These are phyloP conservation scores for Rotaria macrura DNA, from an alignment of 2,888 invertebrate genomes.

Conservation along the genomic window DNA sequence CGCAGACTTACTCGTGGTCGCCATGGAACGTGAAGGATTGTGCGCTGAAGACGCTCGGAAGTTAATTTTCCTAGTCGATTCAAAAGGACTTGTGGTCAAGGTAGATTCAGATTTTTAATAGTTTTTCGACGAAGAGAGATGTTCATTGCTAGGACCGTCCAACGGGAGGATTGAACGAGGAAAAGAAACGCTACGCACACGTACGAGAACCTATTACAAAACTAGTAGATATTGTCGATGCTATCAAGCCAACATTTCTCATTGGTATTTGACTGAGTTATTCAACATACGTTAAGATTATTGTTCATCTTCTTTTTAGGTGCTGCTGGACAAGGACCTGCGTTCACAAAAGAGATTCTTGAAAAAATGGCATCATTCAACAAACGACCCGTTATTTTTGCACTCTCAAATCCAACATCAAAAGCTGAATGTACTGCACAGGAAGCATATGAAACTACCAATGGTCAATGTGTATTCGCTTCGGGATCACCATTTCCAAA, in stretches of 20 bases:
- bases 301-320: too few relatives aligned
- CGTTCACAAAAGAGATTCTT: slow-evolving; percentile 76
- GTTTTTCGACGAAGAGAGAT: neutral
- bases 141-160: neutral
- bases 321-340: slow-evolving; percentile 81
- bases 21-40: slow-evolving; percentile 6
- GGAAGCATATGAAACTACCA: slow-evolving; percentile 74
- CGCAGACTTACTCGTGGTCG: slow-evolving; percentile 36
- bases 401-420: slow-evolving; percentile 85
- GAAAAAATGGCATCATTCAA: slow-evolving; percentile 72
- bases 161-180: slow-evolving; percentile 21
- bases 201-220: neutral
- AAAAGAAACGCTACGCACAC: slow-evolving; percentile 17
- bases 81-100: slow-evolving; percentile 27
- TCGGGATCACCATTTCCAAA: slow-evolving; percentile 90
- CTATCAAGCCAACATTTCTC: slow-evolving; percentile 29
- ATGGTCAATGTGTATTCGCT: slow-evolving; percentile 70
- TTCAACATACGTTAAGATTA: neutral
- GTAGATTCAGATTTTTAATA: neutral
- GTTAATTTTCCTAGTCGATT: slow-evolving; percentile 26
- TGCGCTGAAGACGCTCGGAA: slow-evolving; percentile 24
- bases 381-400: slow-evolving; percentile 81
- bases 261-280: neutral
- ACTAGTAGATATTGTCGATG: slow-evolving; percentile 19
- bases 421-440: slow-evolving; percentile 98